Conservation (phyloP, 2,113 vertebrate species). For the Planiliza haematocheilus region DNA sequence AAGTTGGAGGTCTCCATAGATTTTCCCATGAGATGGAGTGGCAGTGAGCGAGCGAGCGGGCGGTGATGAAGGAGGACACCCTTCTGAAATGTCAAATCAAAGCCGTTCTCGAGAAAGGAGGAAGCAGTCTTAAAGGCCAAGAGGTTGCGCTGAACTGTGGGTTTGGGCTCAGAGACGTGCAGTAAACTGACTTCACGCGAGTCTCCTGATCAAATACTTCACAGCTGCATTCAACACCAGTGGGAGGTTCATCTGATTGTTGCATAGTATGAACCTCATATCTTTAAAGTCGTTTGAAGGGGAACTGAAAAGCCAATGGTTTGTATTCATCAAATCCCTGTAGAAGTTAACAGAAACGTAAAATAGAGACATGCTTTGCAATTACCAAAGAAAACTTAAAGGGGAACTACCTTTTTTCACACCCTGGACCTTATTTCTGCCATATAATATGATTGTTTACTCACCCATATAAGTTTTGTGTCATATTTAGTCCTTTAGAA, state of each 20-base stretch:
- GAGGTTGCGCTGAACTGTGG: background rate
- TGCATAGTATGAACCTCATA: background rate
- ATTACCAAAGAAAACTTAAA: too few species aligned
- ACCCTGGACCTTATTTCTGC: too few species aligned
- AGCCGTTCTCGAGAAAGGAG: background rate
- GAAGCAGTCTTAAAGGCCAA: constrained; percentile 6
- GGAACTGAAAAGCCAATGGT: too few species aligned
- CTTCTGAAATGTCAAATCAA: constrained; percentile 55
- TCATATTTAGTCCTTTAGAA: too few species aligned
- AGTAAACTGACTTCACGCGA: background rate
- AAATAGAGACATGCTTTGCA: too few species aligned
- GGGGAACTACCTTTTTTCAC: too few species aligned
- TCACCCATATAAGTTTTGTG: too few species aligned
- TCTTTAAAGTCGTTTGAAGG: too few species aligned
- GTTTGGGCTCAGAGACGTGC: background rate
- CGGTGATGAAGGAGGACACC: constrained; percentile 16
- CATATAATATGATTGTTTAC: too few species aligned
- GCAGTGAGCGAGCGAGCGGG: constrained; percentile 6
- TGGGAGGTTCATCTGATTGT: background rate
- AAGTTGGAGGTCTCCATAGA: constrained; percentile 37
- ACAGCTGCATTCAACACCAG: background rate
- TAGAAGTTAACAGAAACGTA: too few species aligned
- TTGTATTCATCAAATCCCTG: too few species aligned
- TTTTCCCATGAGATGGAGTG: constrained; percentile 27
- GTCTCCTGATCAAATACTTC: constrained; percentile 20